Base-by-base conservation (phyloP, 2,113 vertebrate species). In the Ciconia boyciana region DNA sequence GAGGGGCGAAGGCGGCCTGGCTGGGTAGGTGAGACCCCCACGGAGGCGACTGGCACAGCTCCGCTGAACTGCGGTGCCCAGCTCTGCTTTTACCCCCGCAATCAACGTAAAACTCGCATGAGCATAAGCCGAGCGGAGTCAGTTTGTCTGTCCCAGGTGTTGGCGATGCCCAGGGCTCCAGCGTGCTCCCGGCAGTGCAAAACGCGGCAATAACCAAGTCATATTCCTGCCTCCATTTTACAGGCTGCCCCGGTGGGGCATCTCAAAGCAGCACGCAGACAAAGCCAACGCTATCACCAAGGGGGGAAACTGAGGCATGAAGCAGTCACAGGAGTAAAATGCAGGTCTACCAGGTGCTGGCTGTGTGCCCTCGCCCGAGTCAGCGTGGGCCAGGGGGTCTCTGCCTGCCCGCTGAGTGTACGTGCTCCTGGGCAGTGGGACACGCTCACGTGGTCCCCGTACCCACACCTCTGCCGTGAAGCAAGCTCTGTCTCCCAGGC, bases 21-120 rank as follows among this genome's bases (percentile, higher is more conserved):
- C 14, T 11, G 12, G 6, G 39, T 8, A 3, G 41, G 39, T 7
- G 32, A 28, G 57, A 41, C n/a, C 19, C 21, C 28, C n/a, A 8
- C 2, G 7, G 46, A 9, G 7, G n/a, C 1, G 15, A 24, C 25
- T 6, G 5, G 14, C 34, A 11, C 11, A 2, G 3, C 34, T 58
- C 14, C 10, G 3, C 20, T 4, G 34, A 16, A 26, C 14, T 2
- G 44, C 4, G 5, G 13, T 15, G 12, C 26, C 29, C 54, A 76
- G 76, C 43, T 41, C 44, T 14, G n/a, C 48, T 62, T 68, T 66
- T 17, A 18, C 11, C 41, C 20, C 61, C 9, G 3, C 24, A 18
- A 24, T 24, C 19, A 34, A 4, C 1, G 4, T 16, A 28, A 20
- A 58, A 13, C 41, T 34, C 15, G 18, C 15, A 12, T 0, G 6